Percentiles rank a stretch among this genome's conserved stretches.
Conservation (phyloP, 2,888 invertebrate species). For the Cyclophora punctaria region DNA sequence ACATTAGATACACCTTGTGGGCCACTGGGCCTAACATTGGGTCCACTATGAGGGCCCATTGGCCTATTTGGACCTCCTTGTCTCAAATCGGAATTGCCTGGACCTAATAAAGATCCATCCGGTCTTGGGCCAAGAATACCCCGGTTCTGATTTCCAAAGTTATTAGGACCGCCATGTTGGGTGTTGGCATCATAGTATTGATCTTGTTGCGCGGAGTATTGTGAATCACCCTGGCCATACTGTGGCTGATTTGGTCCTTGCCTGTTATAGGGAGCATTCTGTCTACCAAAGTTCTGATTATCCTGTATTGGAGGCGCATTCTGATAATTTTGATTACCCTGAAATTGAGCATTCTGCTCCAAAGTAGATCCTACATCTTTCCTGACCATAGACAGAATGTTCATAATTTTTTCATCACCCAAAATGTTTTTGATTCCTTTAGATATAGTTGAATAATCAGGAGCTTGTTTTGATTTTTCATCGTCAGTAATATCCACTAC, state of each 20-base stretch:
- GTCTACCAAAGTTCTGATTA: constrained; percentile 31
- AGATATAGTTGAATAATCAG: constrained; percentile 76
- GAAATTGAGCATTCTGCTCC: constrained; percentile 2
- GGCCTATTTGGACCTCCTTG: constrained; percentile 2
- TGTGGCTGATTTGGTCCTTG: constrained; percentile 24
- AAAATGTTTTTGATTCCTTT: constrained; percentile 77
- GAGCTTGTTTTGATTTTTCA: constrained; percentile 24
- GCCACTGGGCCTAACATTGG: constrained; percentile 6
- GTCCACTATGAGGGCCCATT: constrained; percentile 18
- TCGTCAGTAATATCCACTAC: constrained; percentile 54
- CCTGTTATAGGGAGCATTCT: constrained; percentile 29
- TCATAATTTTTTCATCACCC: constrained; percentile 78
- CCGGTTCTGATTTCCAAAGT: not conserved
- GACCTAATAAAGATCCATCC: constrained; percentile 24
- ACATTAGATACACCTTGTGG: constrained; percentile 5
- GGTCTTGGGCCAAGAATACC: constrained; percentile 4
- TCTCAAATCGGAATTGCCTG: constrained; percentile 3
- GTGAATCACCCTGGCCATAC: constrained; percentile 25
- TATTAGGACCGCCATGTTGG: constrained; percentile 22
- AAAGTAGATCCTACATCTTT: constrained; percentile 6
- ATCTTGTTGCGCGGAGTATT: constrained; percentile 27
- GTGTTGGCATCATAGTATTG: constrained; percentile 34
- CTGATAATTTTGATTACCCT: constrained; percentile 1
- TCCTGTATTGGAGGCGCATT: constrained; percentile 26
- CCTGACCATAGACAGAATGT: constrained; percentile 70